phyloP scores from a whole-genome alignment of 2,113 vertebrate genomes.

The Hippocampus guttulatus region DNA sequence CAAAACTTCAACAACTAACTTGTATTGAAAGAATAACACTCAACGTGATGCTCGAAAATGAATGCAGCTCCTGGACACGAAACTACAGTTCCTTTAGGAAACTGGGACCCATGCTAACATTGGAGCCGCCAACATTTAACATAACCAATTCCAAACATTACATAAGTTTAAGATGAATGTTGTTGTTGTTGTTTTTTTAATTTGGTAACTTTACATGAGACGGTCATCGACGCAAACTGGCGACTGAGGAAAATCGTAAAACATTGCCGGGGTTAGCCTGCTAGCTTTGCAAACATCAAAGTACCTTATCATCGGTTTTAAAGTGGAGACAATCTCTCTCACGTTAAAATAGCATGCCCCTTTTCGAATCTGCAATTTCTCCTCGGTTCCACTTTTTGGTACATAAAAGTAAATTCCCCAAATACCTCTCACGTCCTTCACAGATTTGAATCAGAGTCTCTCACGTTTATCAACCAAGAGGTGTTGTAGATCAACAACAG shows the following conservation, averaged over 20 bases:
- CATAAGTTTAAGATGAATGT: background rate
- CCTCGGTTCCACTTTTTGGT: background rate
- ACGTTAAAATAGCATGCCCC: constrained; percentile 3
- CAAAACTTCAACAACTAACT: background rate
- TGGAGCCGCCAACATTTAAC: constrained; percentile 15
- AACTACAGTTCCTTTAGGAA: constrained; percentile 43
- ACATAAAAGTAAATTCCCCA: background rate
- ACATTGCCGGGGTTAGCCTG: constrained; percentile 61
- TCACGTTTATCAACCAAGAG: constrained; percentile 19
- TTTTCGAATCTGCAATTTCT: background rate
- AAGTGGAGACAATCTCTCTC: constrained; percentile 33
- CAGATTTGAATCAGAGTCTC: constrained; percentile 32
- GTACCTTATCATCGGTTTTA: constrained; percentile 31
- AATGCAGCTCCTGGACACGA: constrained; percentile 24
- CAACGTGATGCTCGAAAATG: constrained; percentile 1
- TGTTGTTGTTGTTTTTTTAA: no score
- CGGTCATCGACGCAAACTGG: constrained; percentile 25
- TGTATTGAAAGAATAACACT: background rate
- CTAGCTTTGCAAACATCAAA: constrained; percentile 52
- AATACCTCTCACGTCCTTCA: constrained; percentile 4
- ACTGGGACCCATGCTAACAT: constrained; percentile 14
- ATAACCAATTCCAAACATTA: background rate
- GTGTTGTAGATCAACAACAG: constrained; percentile 52
- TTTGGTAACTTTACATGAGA: background rate
- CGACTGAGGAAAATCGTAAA: constrained; percentile 42